Evolutionary conservation across 2,888 invertebrate species (phyloP), one percentile per base, ranked within the genome.

Genomic region (Cordilura impudica): DNA sequence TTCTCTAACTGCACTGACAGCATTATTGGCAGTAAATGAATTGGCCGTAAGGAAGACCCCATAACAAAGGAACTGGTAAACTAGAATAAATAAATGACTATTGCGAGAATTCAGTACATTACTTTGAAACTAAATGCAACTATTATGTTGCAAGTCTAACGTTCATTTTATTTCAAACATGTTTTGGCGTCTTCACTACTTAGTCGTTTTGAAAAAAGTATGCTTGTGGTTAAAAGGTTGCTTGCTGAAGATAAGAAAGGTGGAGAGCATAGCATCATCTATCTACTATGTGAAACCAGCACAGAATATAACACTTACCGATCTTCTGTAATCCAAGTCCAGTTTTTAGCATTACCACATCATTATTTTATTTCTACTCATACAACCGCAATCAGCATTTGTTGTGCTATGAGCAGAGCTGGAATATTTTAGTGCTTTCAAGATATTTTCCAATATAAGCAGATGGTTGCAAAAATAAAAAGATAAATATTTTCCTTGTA

Each of bases 341-440:
- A 45, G 60, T 35, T 51, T 49, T 43, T 29, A 21, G 35, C 14
- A 23, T 51, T 14, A 71, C 76, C 76, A 58, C 76, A 76, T 76
- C 76, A 76, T 76, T 76, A 76, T 60, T 76, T 71, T 71, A 45
- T 65, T 65, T 65, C 21, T 63, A 75, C 53, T 63, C 16, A 6
- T 29, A 19, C 53, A n/a, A n/a, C n/a, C n/a, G n/a, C n/a, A n/a
- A n/a, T n/a, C n/a, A n/a, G n/a, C n/a, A n/a, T n/a, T n/a, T n/a
- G n/a, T n/a, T n/a, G n/a, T n/a, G n/a, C n/a, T n/a, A n/a, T n/a
- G n/a, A n/a, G n/a, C n/a, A n/a, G n/a, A n/a, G n/a, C n/a, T n/a
- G n/a, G n/a, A n/a, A n/a, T n/a, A n/a, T n/a, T n/a, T n/a, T n/a
- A n/a, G n/a, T n/a, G n/a, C n/a, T n/a, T n/a, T n/a, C n/a, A n/a